A percentile compares a stretch with the other conserved stretches of the same genome.
Evolutionary conservation across 2,888 invertebrate species (phyloP).

Genomic region (Brachyptera putata): DNA sequence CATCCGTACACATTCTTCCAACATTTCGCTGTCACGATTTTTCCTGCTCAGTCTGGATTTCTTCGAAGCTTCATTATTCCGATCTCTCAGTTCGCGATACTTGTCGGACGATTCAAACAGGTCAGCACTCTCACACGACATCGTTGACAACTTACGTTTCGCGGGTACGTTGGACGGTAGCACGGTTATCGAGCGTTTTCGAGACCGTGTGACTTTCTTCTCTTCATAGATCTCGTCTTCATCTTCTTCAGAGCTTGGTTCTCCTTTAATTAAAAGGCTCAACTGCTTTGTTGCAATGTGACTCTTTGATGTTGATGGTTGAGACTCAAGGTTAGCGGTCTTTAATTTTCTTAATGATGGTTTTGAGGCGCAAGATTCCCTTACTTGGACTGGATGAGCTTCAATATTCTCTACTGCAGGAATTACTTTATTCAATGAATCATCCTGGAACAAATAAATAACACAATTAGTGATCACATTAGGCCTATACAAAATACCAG

Average conservation of each 20-base stretch:
- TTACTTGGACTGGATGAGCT: no score
- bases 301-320: background rate
- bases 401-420: no score
- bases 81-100: slow-evolving; percentile 66
- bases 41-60: slow-evolving; percentile 69
- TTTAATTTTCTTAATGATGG: no score
- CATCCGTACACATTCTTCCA: slow-evolving; percentile 51
- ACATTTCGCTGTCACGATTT: slow-evolving; percentile 54
- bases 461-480: no score
- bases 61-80: slow-evolving; percentile 75
- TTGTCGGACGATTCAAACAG: slow-evolving; percentile 32
- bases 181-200: background rate
- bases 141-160: slow-evolving; percentile 4
- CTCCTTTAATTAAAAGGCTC: background rate
- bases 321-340: no score
- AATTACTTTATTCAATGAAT: no score
- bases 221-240: no score
- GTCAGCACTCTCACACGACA: background rate
- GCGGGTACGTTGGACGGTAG: background rate
- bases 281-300: background rate
- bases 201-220: no score
- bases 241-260: background rate
- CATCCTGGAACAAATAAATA: no score
- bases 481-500: no score
- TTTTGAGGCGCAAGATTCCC: no score